Evolutionary conservation across 1,140 invertebrate genomes (phyloP).

Genomic region (Meloidogyne chitwoodi): DNA sequence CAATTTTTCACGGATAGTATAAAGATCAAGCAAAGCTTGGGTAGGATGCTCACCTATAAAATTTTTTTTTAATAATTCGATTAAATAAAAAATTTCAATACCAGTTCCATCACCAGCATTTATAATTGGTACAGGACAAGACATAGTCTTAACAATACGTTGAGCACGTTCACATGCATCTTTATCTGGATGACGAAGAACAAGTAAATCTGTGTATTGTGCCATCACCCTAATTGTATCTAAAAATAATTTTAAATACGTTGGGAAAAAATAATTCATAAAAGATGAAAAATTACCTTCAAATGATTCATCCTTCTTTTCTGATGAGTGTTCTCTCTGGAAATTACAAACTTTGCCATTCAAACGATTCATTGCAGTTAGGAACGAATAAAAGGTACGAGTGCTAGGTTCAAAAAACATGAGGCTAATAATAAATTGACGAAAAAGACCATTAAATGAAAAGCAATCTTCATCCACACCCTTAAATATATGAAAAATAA

Average conservation of each 20-base stretch:
- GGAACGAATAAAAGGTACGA: conserved; percentile 88
- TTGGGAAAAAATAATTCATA: not conserved
- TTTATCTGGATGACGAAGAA: conserved; percentile 78
- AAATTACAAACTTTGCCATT: conserved; percentile 85
- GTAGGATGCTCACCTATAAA: conserved; percentile 83
- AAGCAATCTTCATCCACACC: not conserved
- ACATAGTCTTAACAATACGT: conserved; percentile 29
- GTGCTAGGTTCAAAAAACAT: conserved; percentile 97
- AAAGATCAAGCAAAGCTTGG: conserved; percentile 92
- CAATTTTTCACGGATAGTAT: conserved; percentile 85
- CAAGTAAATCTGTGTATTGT: conserved; percentile 74
- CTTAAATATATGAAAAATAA: not conserved
- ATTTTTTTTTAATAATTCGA: too few species aligned
- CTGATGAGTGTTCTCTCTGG: conserved; percentile 81
- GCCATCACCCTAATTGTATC: conserved; percentile 64
- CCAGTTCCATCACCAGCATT: conserved; percentile 94
- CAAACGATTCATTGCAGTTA: conserved; percentile 87
- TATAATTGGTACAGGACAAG: conserved; percentile 69
- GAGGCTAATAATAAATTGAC: conserved; percentile 88
- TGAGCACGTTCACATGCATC: conserved; percentile 77
- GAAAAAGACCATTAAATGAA: not conserved
- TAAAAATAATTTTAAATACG: conserved; percentile 58
- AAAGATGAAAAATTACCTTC: conserved; percentile 64
- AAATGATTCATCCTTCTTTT: conserved; percentile 90
- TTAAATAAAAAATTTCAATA: too few species aligned